phyloP scores from a whole-genome alignment of 1,140 invertebrate species.

The Drosophila ficusphila region DNA sequence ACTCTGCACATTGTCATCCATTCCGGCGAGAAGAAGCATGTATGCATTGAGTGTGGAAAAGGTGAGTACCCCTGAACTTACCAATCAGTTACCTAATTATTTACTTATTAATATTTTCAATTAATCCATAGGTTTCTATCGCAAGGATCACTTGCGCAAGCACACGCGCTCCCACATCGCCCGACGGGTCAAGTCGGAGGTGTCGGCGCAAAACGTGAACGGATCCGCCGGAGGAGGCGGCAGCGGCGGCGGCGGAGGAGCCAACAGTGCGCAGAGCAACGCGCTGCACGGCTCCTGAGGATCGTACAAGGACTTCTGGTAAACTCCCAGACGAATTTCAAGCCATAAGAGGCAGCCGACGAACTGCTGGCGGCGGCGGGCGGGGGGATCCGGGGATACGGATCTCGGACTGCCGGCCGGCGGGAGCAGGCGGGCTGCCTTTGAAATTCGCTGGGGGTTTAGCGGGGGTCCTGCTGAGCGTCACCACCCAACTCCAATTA shows the following conservation, averaged over 20 bases:
- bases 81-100: slow-evolving; percentile 7
- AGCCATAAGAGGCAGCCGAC: slow-evolving; percentile 43
- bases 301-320: slow-evolving; percentile 85
- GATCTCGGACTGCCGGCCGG: neutral
- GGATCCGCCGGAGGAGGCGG: slow-evolving; percentile 55
- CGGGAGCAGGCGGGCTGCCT: slow-evolving; percentile 46
- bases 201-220: slow-evolving; percentile 84
- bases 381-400: slow-evolving; percentile 6
- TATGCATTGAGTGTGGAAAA: slow-evolving; percentile 94
- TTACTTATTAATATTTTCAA: neutral
- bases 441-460: slow-evolving; percentile 81
- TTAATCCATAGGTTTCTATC: slow-evolving; percentile 86
- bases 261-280: slow-evolving; percentile 80
- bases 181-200: slow-evolving; percentile 84
- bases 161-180: slow-evolving; percentile 86
- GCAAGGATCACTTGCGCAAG: slow-evolving; percentile 91
- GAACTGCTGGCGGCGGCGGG: slow-evolving; percentile 37
- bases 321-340: slow-evolving; percentile 82
- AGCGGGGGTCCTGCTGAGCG: slow-evolving; percentile 81
- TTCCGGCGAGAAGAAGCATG: slow-evolving; percentile 93
- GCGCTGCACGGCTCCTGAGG: slow-evolving; percentile 83
- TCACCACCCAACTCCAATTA: slow-evolving; percentile 76
- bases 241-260: slow-evolving; percentile 43
- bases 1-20: slow-evolving; percentile 94
- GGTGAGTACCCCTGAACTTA: slow-evolving; percentile 84